Percentiles rank a stretch among this genome's conserved stretches.
These are phyloP conservation scores for Eristalinus aeneus DNA, from an alignment of 2,888 invertebrate genomes.

Conservation along the genomic window DNA sequence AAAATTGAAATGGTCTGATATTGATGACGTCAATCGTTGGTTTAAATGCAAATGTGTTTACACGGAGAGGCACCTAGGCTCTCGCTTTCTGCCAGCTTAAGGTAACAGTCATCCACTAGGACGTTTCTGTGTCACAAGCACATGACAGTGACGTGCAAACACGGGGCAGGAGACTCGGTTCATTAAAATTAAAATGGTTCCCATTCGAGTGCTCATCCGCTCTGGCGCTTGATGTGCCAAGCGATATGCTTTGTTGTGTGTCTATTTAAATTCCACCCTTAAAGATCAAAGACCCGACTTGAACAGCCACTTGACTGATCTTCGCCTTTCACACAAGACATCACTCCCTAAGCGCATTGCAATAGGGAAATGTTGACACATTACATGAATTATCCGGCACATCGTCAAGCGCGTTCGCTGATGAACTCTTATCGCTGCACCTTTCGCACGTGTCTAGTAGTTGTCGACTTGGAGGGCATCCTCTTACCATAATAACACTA, in stretches of 20 bases:
- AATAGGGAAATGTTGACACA: constrained; percentile 24
- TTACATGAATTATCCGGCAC: constrained; percentile 27
- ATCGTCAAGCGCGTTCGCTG: constrained; percentile 7
- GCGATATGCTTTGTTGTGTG: not conserved
- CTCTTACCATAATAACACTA: constrained; percentile 63
- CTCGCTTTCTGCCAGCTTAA: not conserved
- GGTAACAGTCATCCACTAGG: not conserved
- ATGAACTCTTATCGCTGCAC: constrained; percentile 47
- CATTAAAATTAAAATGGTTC: not conserved
- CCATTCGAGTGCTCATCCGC: not conserved
- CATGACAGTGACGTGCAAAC: not conserved
- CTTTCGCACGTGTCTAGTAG: constrained; percentile 12
- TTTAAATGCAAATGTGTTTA: constrained; percentile 43
- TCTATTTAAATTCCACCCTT: not conserved
- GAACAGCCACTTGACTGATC: constrained; percentile 33
- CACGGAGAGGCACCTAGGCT: not conserved
- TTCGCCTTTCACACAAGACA: not conserved
- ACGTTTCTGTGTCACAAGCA: not conserved
- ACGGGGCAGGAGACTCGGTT: not conserved
- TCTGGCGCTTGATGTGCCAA: constrained; percentile 19
- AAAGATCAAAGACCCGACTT: constrained; percentile 38
- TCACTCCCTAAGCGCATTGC: not conserved
- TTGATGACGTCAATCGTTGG: constrained; percentile 61
- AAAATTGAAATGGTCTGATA: constrained; percentile 48
- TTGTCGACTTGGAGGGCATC: constrained; percentile 17